Evolutionary conservation across 2,113 vertebrate species (phyloP), one percentile per base, ranked within the genome.

Genomic region (Xenopus laevis): DNA sequence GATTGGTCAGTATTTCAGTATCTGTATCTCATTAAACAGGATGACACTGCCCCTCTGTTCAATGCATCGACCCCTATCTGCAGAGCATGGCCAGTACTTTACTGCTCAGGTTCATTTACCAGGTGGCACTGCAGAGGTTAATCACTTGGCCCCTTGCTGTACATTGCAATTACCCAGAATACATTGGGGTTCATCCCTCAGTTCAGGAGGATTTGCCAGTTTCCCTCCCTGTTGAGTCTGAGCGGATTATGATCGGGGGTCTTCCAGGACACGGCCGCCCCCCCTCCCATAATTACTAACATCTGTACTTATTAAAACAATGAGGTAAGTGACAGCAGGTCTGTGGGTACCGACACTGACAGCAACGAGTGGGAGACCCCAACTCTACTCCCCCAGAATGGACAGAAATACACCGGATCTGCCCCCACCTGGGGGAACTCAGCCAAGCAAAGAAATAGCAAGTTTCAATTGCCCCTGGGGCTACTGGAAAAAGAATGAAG

Each of bases 341-440:
- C 15, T 20, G 13, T 8, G 9, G 61, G 45, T 40, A 11, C 20
- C 20, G 59, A 27, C 9, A 50, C 20, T 46, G 59, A 27, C 9
- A 50, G 59, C 13, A n/a, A n/a, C 33, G 33, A 62, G 52, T 18
- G n/a, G 60, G 27, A 27, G 69, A 30, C 17, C 16, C 16, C 9
- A 47, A 10, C 47, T 72, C 60, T n/a, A n/a, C n/a, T n/a, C 71
- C 71, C 40, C 1, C 23, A 44, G 50, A 30, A 53, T 3, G 33
- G 71, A 72, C 23, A 27, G 23, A 27, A 27, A 27, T 27, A 27
- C 23, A 40, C 33, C 33, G 33, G 33, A 40, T 40, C 33, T 40
- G 8, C 33, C 71, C 12, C 30, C 71, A 47, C 53, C n/a, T 65
- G 71, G 17, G 62, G 61, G 65, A 65, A 57, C 64, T 72, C 71